phyloP scores from a whole-genome alignment of 1,140 invertebrate species.

The Apocrypta bakeri region DNA sequence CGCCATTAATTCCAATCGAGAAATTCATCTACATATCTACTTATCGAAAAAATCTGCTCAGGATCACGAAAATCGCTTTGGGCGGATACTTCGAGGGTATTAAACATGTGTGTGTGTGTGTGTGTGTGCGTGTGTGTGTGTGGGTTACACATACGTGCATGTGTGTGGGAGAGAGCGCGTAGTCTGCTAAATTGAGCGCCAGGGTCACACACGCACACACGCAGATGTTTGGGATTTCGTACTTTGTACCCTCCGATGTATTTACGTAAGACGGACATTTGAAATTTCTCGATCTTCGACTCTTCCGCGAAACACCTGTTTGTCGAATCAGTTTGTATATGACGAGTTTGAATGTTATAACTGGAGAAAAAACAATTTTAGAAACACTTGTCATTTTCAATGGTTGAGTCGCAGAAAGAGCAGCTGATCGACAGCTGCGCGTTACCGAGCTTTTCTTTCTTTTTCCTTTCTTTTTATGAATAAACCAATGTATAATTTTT shows the following conservation, averaged over 20 bases:
- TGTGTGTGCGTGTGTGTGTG: not conserved
- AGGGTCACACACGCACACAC: slow-evolving; percentile 61
- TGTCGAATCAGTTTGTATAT: not conserved
- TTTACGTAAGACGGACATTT: slow-evolving; percentile 1
- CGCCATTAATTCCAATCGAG: too few species aligned
- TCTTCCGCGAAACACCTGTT: not conserved
- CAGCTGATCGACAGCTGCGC: slow-evolving; percentile 8
- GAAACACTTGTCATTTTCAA: not conserved
- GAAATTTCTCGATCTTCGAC: not conserved
- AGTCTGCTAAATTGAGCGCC: slow-evolving; percentile 74
- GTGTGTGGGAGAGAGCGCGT: slow-evolving; percentile 49
- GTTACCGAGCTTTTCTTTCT: too few species aligned
- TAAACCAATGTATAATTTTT: not conserved
- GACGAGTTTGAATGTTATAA: slow-evolving; percentile 3
- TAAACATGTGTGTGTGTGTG: not conserved
- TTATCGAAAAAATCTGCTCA: too few species aligned
- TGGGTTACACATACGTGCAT: too few species aligned
- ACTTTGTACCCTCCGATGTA: not conserved
- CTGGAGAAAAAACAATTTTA: too few species aligned
- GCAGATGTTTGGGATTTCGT: not conserved
- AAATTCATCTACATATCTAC: too few species aligned
- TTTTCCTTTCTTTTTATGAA: too few species aligned
- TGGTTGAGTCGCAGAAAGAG: not conserved
- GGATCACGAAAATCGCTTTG: too few species aligned
- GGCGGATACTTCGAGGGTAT: not conserved